These are phyloP conservation scores for Cherax quadricarinatus DNA, from an alignment of 1,140 invertebrate species.

Conservation along the genomic window DNA sequence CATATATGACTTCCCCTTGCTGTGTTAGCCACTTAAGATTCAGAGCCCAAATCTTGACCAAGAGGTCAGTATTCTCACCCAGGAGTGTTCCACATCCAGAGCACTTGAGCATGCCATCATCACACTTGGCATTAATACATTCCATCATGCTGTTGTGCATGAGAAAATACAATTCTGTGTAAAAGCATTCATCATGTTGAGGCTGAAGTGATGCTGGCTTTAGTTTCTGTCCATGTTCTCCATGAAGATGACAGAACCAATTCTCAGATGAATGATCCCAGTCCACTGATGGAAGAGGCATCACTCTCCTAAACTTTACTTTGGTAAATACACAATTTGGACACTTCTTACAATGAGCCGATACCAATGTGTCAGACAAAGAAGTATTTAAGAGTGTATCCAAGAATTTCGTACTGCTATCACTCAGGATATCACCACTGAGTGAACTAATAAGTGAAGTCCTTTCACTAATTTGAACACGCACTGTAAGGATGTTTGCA, in stretches of 20 bases:
- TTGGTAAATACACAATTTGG: not conserved
- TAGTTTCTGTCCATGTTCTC: constrained; percentile 32
- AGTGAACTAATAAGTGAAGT: constrained; percentile 51
- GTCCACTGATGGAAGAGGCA: constrained; percentile 57
- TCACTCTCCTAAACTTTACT: constrained; percentile 36
- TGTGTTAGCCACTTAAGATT: constrained; percentile 32
- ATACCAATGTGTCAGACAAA: not conserved
- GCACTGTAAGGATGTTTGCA: constrained; percentile 15
- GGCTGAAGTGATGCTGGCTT: constrained; percentile 52
- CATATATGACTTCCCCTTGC: not conserved
- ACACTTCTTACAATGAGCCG: constrained; percentile 32
- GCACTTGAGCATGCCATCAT: constrained; percentile 5
- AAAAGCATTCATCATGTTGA: constrained; percentile 55
- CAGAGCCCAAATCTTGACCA: constrained; percentile 44
- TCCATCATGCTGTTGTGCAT: constrained; percentile 15
- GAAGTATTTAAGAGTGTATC: not conserved
- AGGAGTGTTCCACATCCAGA: constrained; percentile 8
- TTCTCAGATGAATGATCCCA: constrained; percentile 61
- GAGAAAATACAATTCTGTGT: constrained; percentile 53
- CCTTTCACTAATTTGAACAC: constrained; percentile 37
- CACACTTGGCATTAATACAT: not conserved
- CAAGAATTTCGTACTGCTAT: not conserved
- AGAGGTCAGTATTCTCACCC: constrained; percentile 28
- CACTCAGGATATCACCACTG: constrained; percentile 25
- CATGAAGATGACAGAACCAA: constrained; percentile 64